Base-by-base conservation (phyloP, 2,888 invertebrate genomes). In the Acleris cristana region DNA sequence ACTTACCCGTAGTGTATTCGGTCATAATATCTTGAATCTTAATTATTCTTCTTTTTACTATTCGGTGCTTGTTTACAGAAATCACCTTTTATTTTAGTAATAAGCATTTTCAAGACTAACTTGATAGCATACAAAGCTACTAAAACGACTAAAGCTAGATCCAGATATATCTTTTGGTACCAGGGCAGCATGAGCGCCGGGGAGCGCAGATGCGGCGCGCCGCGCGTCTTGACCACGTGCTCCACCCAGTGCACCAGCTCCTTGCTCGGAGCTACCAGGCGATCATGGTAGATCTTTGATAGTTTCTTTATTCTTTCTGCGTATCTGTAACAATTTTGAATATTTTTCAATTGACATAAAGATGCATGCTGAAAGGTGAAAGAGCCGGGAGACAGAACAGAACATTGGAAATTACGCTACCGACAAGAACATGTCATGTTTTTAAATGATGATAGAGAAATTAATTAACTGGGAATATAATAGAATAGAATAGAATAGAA, bases 221-320 rank as follows among this genome's bases (percentile, higher is more conserved):
- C 95, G 16, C 88, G 83, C 0, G 95, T 94, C 69, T 90, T 82
- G 0, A 93, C 93, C 4, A 95, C 94, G 78, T 95, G 95, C 78
- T 95, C 95, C 26, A 95, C 92, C 96, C 95, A 96, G 86, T 95
- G 95, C n/a, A 95, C 86, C 30, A 95, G 92, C 19, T 93, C 94
- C 18, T 93, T 93, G 57, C 94, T 82, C 0, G 95, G 94, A 7
- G 92, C 84, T 61, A 92, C 83, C 0, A 94, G 94, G 1, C 95
- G 90, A 57, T 86, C 76, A 66, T 84, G 85, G 73, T 76, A 86
- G 18, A 83, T 70, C 3, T 75, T 72, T 0, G 87, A 86, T 0
- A 84, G 65, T 40, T 82, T 79, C 53, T 84, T 65, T 0, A 45
- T 60, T 49, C 21, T 60, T n/a, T 60, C 60, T 1, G 58, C 12